phyloP scores from a whole-genome alignment of 2,113 vertebrate genomes.

The Mesembrinibis cayennensis region DNA sequence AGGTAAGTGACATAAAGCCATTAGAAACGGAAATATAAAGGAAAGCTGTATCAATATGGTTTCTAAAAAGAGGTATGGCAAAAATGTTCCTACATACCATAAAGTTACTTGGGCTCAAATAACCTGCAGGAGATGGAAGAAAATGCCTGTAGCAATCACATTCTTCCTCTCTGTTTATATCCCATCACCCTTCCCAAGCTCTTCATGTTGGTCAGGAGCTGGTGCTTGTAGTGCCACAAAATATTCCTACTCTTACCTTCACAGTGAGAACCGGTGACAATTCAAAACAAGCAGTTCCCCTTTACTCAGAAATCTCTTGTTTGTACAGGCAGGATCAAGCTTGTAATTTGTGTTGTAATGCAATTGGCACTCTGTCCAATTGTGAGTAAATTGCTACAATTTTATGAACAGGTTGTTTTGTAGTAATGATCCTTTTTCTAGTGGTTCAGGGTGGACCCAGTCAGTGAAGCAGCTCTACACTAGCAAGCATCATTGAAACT shows the following conservation, averaged over 20 bases:
- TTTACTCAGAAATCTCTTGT: neutral
- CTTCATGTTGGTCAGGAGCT: neutral
- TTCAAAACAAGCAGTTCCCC: neutral
- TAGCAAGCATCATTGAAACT: neutral
- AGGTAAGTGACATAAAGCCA: neutral
- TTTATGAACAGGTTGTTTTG: neutral
- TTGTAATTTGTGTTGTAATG: neutral
- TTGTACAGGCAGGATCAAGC: neutral
- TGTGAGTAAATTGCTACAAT: neutral
- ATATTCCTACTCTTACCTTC: neutral
- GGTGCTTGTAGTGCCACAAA: neutral
- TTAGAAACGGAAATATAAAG: neutral
- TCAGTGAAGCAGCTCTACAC: neutral
- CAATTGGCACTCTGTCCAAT: neutral
- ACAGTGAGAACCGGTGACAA: neutral
- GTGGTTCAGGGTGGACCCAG: neutral
- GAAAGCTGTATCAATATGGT: neutral
- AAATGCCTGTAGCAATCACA: neutral
- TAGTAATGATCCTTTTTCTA: neutral
- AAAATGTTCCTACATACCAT: neutral
- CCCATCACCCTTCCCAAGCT: neutral
- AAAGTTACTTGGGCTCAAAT: neutral
- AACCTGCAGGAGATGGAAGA: neutral
- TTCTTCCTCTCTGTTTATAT: neutral
- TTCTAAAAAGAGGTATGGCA: neutral